Percentiles rank a stretch among this genome's conserved stretches.
These are phyloP conservation scores for Sceloporus tristichus DNA, from an alignment of 2,113 vertebrate species.

Conservation along the genomic window DNA sequence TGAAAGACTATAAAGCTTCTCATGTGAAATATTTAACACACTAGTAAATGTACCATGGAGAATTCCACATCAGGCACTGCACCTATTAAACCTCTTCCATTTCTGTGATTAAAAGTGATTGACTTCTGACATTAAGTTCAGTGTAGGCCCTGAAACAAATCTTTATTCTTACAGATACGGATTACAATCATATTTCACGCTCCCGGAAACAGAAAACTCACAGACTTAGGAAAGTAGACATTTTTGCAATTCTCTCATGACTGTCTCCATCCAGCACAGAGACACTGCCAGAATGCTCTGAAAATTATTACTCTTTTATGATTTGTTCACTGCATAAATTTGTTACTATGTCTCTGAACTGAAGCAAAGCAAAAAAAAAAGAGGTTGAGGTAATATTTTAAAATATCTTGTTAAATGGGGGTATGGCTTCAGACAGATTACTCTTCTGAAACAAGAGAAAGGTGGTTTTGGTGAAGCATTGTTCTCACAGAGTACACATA, in stretches of 20 bases:
- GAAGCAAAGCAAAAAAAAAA: background rate
- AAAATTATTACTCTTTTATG: background rate
- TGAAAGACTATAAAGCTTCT: background rate
- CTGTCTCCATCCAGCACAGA: background rate
- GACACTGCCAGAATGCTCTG: background rate
- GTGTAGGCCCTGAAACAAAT: background rate
- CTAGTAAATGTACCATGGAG: background rate
- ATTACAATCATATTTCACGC: background rate
- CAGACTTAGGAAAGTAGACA: background rate
- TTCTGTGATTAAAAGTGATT: background rate
- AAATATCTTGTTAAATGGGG: conserved; percentile 9
- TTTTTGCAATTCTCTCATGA: background rate
- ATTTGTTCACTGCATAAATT: background rate
- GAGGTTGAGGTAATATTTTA: background rate
- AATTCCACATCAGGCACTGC: background rate
- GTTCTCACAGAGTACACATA: background rate
- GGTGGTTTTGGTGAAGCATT: background rate
- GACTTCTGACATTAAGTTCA: conserved; percentile 4
- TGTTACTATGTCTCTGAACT: background rate
- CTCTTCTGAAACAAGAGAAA: background rate
- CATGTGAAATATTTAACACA: background rate
- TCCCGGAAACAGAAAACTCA: background rate
- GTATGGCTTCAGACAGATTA: background rate
- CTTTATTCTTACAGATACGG: conserved; percentile 13
- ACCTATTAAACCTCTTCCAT: conserved; percentile 39